A percentile compares a stretch with the other conserved stretches of the same genome.
Evolutionary conservation across 2,113 vertebrate species (phyloP).

Genomic region (Notarius quadriscutis): DNA sequence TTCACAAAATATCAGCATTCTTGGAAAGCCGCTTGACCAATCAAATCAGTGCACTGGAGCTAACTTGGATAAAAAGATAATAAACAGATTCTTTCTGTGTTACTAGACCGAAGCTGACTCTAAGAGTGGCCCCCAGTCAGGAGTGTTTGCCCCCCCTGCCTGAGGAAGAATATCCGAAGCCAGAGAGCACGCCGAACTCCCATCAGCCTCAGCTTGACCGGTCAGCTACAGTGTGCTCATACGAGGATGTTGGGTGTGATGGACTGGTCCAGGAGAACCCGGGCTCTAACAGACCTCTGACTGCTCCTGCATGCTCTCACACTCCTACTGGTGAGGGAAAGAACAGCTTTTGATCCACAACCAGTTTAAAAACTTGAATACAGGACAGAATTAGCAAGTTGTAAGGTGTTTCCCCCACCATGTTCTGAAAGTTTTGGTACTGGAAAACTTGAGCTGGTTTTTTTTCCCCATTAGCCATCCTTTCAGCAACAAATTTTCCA

Average conservation of each 20-base stretch:
- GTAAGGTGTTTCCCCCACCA: background rate
- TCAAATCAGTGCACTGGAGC: too few species aligned
- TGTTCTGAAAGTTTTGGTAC: background rate
- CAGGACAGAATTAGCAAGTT: background rate
- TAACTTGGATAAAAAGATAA: background rate
- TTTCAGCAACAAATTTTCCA: background rate
- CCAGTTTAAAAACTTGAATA: background rate
- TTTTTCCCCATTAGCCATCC: background rate
- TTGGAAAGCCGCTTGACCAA: too few species aligned
- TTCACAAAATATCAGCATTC: too few species aligned
- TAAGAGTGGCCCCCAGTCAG: slow-evolving; percentile 75
- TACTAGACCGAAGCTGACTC: slow-evolving; percentile 12
- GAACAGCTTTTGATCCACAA: background rate
- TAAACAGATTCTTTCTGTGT: slow-evolving; percentile 6
- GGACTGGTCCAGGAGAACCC: background rate
- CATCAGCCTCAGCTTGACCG: background rate
- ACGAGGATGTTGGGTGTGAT: background rate
- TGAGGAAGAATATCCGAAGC: slow-evolving; percentile 67
- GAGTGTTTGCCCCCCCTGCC: slow-evolving; percentile 71
- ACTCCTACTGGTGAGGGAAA: slow-evolving; percentile 30
- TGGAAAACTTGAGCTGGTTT: too few species aligned
- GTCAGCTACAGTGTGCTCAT: background rate
- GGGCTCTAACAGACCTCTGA: background rate
- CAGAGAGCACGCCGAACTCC: background rate
- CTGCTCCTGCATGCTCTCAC: background rate